These are phyloP conservation scores for Hymenopus coronatus DNA, from an alignment of 2,888 invertebrate species.

Conservation along the genomic window DNA sequence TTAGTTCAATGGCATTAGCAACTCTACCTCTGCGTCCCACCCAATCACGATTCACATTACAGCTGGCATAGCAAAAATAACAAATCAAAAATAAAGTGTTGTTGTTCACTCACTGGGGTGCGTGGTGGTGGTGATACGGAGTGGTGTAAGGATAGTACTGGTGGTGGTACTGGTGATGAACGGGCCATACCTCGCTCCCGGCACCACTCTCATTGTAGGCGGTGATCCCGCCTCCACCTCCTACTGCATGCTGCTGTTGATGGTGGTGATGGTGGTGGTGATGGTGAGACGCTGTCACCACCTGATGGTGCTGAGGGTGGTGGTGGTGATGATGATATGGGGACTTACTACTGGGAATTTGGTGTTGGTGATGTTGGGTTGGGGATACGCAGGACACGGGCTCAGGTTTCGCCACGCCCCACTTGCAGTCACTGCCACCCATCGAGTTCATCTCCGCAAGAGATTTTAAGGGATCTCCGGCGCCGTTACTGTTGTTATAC, in stretches of 20 bases:
- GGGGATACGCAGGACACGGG: conserved; percentile 38
- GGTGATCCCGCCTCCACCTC: neutral
- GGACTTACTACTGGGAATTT: conserved; percentile 37
- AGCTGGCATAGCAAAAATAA: neutral
- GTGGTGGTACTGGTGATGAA: conserved; percentile 53
- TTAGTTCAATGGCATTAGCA: neutral
- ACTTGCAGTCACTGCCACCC: conserved; percentile 44
- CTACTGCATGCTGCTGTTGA: conserved; percentile 21
- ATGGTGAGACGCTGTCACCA: conserved; percentile 37
- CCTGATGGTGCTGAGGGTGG: conserved; percentile 31
- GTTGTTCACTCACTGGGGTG: conserved; percentile 54
- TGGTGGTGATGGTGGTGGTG: conserved; percentile 42
- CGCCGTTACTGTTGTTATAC: conserved; percentile 33
- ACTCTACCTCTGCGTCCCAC: neutral
- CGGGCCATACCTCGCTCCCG: conserved; percentile 43
- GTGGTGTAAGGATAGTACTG: conserved; percentile 61
- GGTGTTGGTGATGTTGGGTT: conserved; percentile 45
- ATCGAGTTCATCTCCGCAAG: conserved; percentile 52
- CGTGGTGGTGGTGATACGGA: conserved; percentile 45
- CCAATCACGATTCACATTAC: neutral
- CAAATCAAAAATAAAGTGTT: conserved; percentile 30
- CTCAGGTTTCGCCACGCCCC: conserved; percentile 41
- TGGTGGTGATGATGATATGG: conserved; percentile 29
- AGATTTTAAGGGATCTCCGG: conserved; percentile 48
- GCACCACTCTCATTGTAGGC: conserved; percentile 43